A percentile compares a stretch with the other conserved stretches of the same genome.
Evolutionary conservation across 2,797 vertebrate species (phyloP).

Genomic region (Bucorvus abyssinicus): DNA sequence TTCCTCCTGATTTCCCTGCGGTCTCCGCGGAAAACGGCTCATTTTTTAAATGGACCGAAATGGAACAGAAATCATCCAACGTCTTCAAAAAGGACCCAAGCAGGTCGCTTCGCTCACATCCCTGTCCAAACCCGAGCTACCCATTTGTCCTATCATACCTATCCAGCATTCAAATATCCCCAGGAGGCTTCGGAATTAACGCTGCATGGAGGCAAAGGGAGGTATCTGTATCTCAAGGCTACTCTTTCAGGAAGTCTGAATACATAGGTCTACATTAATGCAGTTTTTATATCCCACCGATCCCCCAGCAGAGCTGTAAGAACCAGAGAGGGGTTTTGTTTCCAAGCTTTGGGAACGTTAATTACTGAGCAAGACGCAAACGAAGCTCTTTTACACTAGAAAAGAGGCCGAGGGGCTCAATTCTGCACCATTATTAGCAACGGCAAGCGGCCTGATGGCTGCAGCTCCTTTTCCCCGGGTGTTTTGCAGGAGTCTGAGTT

Average conservation of each 20-base stretch:
- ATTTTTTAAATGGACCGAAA: not conserved
- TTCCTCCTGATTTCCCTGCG: not conserved
- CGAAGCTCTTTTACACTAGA: not conserved
- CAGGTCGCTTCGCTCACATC: not conserved
- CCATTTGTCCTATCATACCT: not conserved
- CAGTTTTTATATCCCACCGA: not conserved
- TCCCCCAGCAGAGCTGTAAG: not conserved
- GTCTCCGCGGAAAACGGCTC: not conserved
- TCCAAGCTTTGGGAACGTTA: not conserved
- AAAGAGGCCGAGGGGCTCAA: not conserved
- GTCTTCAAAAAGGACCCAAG: rapidly evolving
- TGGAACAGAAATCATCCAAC: rapidly evolving
- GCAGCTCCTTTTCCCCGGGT: not conserved
- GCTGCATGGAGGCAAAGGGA: rapidly evolving
- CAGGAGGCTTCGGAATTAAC: not conserved
- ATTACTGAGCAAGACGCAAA: not conserved
- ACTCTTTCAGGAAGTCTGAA: not conserved
- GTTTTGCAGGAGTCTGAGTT: not conserved
- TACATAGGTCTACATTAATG: not conserved
- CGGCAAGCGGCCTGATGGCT: rapidly evolving
- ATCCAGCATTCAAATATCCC: not conserved
- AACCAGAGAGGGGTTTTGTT: not conserved
- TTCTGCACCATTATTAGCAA: rapidly evolving
- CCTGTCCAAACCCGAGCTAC: not conserved
- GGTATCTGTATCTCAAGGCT: slow-evolving; percentile 4